A percentile compares a stretch with the other conserved stretches of the same genome.
Evolutionary conservation across 23 tunicate species (phyloP).

Genomic region (Clavelina lepadiformis): DNA sequence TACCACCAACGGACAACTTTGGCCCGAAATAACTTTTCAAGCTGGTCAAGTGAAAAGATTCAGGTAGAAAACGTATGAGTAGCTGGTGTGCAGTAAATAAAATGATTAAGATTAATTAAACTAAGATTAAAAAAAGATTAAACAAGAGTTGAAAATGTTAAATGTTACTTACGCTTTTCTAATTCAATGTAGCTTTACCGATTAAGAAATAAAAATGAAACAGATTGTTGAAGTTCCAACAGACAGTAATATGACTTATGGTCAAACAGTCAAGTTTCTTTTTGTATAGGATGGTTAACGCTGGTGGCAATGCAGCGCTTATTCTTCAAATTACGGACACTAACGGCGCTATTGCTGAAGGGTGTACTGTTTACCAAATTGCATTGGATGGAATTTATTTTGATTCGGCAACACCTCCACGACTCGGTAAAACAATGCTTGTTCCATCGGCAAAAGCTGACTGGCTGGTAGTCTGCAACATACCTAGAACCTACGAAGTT

Average conservation of each 20-base stretch:
- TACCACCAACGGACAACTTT: constrained; percentile 76
- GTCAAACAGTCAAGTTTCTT: too few relatives aligned
- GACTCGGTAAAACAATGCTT: constrained; percentile 31
- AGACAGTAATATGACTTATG: too few relatives aligned
- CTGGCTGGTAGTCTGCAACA: constrained; percentile 64
- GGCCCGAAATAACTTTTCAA: constrained; percentile 29
- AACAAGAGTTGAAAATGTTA: too few relatives aligned
- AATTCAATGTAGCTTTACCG: too few relatives aligned
- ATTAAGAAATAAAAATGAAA: too few relatives aligned
- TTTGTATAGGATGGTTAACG: constrained; percentile 66
- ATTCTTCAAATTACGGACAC: constrained; percentile 29
- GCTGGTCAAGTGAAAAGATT: constrained; percentile 68
- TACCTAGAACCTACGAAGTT: constrained; percentile 46
- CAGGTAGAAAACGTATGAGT: too few relatives aligned
- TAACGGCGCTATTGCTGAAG: too few relatives aligned
- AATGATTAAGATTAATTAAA: too few relatives aligned
- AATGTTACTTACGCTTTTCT: too few relatives aligned
- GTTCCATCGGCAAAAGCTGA: constrained; percentile 51
- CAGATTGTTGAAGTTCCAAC: too few relatives aligned
- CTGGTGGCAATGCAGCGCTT: constrained; percentile 57
- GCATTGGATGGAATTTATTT: constrained; percentile 61
- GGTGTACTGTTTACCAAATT: constrained; percentile 36
- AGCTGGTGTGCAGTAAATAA: too few relatives aligned
- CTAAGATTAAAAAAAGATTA: too few relatives aligned
- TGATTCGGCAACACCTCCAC: constrained; percentile 18